A percentile compares a stretch with the other conserved stretches of the same genome.
These are phyloP conservation scores for Oscheius onirici DNA, from an alignment of 2,888 invertebrate genomes.

Conservation along the genomic window DNA sequence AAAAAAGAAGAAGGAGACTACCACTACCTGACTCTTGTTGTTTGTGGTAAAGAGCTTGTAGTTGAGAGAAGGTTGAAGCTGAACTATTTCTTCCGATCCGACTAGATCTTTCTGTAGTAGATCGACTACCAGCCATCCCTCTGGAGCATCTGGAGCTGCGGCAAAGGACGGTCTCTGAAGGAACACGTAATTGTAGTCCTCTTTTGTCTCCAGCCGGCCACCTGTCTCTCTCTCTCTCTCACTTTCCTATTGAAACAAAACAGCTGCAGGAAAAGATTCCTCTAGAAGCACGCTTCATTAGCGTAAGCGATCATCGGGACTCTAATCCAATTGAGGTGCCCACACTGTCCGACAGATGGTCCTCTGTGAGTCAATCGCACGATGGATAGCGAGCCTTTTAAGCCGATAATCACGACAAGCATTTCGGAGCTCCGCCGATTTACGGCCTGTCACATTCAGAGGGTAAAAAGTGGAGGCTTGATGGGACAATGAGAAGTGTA, in stretches of 20 bases:
- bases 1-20: neutral
- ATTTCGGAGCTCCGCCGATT: neutral
- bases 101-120: slow-evolving; percentile 20
- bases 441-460: slow-evolving; percentile 13
- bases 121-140: slow-evolving; percentile 31
- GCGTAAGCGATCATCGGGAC: slow-evolving; percentile 20
- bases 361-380: slow-evolving; percentile 14
- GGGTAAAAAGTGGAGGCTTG: too few relatives aligned
- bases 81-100: slow-evolving; percentile 14
- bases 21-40: slow-evolving; percentile 24
- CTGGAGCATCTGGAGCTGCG: slow-evolving; percentile 17
- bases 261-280: slow-evolving; percentile 18
- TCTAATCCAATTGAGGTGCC: slow-evolving; percentile 27
- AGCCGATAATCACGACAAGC: slow-evolving; percentile 12
- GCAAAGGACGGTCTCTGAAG: slow-evolving; percentile 25
- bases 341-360: slow-evolving; percentile 24
- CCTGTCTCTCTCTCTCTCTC: slow-evolving; percentile 9
- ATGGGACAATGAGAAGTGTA: too few relatives aligned
- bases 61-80: slow-evolving; percentile 21
- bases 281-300: slow-evolving; percentile 25
- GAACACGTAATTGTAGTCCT: neutral
- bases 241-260: neutral
- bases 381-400: slow-evolving; percentile 16
- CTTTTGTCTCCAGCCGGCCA: slow-evolving; percentile 16
- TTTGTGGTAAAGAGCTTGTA: slow-evolving; percentile 20